A percentile compares a stretch with the other conserved stretches of the same genome.
Evolutionary conservation across 1,140 invertebrate genomes (phyloP).

Genomic region (Penaeus vannamei): DNA sequence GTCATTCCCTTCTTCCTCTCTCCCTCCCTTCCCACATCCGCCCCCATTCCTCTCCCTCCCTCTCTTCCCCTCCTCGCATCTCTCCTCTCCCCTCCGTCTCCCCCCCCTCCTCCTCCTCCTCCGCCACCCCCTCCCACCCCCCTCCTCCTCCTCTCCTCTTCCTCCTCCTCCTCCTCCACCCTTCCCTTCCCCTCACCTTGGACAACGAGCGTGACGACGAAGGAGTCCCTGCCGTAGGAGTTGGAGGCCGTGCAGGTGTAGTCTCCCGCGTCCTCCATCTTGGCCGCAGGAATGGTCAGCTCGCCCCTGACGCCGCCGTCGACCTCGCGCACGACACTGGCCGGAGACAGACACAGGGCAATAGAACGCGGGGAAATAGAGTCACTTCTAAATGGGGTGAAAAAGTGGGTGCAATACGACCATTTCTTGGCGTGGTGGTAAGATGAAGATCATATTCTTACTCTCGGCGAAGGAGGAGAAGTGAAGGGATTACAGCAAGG

Average conservation of each 20-base stretch:
- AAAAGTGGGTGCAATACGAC: no score
- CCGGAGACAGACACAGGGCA: neutral
- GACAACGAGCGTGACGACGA: conserved; percentile 46
- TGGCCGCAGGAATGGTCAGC: conserved; percentile 49
- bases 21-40: neutral
- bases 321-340: conserved; percentile 57
- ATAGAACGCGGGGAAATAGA: neutral
- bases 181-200: conserved; percentile 34
- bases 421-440: no score
- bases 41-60: neutral
- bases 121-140: neutral
- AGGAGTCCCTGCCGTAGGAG: conserved; percentile 56
- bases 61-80: neutral
- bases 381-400: no score
- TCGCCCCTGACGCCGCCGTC: conserved; percentile 47
- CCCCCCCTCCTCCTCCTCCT: neutral
- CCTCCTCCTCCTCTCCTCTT: neutral
- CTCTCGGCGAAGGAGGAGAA: no score
- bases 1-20: neutral
- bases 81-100: no score
- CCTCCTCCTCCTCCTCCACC: neutral
- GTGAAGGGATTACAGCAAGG: no score
- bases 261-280: conserved; percentile 53
- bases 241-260: conserved; percentile 58
- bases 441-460: no score